A percentile compares a stretch with the other conserved stretches of the same genome.
These are phyloP conservation scores for Narcine bancroftii DNA, from an alignment of 2,113 vertebrate species.

Conservation along the genomic window DNA sequence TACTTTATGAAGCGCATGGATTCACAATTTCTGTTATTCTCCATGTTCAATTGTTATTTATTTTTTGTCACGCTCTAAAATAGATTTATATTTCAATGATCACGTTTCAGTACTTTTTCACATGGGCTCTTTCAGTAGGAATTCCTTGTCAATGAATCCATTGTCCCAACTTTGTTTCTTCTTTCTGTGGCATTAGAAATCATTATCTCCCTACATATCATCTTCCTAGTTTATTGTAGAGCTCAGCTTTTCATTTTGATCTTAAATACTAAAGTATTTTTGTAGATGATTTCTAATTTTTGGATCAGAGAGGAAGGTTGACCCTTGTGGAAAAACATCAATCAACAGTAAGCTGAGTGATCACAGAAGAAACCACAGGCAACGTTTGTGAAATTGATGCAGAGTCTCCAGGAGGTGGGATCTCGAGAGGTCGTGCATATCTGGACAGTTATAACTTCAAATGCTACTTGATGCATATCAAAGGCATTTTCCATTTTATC, in stretches of 20 bases:
- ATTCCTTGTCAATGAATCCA: not conserved
- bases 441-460: not conserved
- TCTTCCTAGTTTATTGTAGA: not conserved
- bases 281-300: not conserved
- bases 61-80: not conserved
- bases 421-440: too few relatives aligned
- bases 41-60: not conserved
- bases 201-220: not conserved
- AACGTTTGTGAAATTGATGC: not conserved
- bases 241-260: not conserved
- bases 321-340: not conserved
- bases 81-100: slow-evolving; percentile 6
- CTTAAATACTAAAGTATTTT: not conserved
- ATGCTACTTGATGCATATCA: not conserved
- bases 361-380: not conserved
- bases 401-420: too few relatives aligned
- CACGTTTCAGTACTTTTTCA: not conserved
- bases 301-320: not conserved
- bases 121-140: not conserved
- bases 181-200: not conserved
- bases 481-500: not conserved
- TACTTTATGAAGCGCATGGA: not conserved
- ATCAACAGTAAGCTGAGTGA: not conserved
- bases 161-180: not conserved
- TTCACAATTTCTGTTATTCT: not conserved